Percentiles rank a stretch among this genome's conserved stretches.
Conservation (phyloP, 2,888 invertebrate species). For the Anticlea derivata region DNA sequence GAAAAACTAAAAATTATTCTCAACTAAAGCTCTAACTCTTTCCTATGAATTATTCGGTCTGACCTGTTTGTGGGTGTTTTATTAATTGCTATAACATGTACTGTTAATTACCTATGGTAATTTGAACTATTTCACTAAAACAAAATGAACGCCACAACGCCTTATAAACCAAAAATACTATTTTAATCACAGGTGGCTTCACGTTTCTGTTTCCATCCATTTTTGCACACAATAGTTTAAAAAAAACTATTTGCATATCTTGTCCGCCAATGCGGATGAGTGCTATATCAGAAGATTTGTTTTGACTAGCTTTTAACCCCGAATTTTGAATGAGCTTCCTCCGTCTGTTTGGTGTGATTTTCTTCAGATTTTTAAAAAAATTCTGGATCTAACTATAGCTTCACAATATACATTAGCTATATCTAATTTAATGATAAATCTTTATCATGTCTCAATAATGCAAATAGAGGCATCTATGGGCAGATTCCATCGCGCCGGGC, state of each 20-base stretch:
- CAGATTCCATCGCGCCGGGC: too few species aligned
- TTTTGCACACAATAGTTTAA: not conserved
- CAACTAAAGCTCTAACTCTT: too few species aligned
- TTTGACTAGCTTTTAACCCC: not conserved
- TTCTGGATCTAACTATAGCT: too few species aligned
- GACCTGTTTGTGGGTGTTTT: not conserved
- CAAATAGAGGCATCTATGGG: too few species aligned
- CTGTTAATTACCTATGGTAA: not conserved
- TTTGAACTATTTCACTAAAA: not conserved
- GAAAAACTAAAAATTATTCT: too few species aligned
- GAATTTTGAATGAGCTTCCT: not conserved
- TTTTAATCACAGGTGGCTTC: not conserved
- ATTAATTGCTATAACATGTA: not conserved
- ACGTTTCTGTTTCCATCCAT: constrained; percentile 7
- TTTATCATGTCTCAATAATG: too few species aligned
- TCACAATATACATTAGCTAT: too few species aligned
- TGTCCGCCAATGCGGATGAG: not conserved
- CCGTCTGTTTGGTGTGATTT: too few species aligned
- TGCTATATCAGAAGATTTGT: constrained; percentile 7
- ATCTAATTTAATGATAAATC: too few species aligned
- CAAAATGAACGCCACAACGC: too few species aligned
- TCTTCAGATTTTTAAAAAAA: too few species aligned
- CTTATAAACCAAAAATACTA: too few species aligned
- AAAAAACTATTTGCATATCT: constrained; percentile 6
- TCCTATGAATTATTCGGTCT: not conserved